phyloP scores from a whole-genome alignment of 2,888 invertebrate genomes.

The Tetanocera ferruginea region DNA sequence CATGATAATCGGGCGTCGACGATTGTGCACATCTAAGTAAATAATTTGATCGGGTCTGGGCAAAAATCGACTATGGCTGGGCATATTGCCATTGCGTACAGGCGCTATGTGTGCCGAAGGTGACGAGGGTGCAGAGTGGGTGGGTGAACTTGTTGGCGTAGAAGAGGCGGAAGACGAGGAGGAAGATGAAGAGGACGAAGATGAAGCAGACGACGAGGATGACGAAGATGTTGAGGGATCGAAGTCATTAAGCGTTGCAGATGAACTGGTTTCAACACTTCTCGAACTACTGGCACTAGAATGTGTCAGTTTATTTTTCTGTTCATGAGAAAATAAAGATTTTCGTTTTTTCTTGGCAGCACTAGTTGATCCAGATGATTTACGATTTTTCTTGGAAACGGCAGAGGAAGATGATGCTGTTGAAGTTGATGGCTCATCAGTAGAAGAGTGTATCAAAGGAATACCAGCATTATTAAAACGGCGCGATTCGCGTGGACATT shows the following conservation, averaged over 20 bases:
- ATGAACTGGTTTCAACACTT: too few relatives aligned
- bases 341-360: neutral
- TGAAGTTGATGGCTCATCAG: neutral
- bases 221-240: slow-evolving; percentile 20
- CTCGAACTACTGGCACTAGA: neutral
- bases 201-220: slow-evolving; percentile 29
- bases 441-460: neutral
- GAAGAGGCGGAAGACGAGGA: slow-evolving; percentile 46
- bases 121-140: slow-evolving; percentile 18
- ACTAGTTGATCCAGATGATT: neutral
- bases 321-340: neutral
- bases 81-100: slow-evolving; percentile 50
- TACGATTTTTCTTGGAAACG: neutral
- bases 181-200: slow-evolving; percentile 44
- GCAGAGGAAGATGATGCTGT: slow-evolving; percentile 12
- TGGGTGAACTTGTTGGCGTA: slow-evolving; percentile 35
- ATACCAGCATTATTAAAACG: neutral
- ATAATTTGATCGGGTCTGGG: slow-evolving; percentile 61
- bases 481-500: slow-evolving; percentile 64
- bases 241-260: neutral
- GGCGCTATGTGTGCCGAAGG: slow-evolving; percentile 21
- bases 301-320: neutral
- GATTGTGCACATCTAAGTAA: slow-evolving; percentile 55
- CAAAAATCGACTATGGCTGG: slow-evolving; percentile 57
- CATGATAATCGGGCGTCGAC: slow-evolving; percentile 29